Evolutionary conservation across 2,113 vertebrate genomes (phyloP).

Genomic region (Pelvicachromis taeniatus): DNA sequence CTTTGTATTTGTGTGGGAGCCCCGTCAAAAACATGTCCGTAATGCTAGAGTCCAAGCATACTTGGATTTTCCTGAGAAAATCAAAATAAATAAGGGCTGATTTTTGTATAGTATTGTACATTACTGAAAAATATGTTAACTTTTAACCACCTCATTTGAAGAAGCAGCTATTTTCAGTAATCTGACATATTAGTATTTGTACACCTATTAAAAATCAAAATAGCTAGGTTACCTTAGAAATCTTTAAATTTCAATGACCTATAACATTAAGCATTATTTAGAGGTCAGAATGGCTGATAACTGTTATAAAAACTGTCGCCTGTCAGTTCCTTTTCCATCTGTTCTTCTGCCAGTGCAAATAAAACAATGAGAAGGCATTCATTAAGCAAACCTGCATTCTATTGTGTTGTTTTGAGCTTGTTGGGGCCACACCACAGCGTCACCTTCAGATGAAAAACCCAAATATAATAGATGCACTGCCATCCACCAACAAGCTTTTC

Average conservation of each 20-base stretch:
- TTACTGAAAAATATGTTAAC: neutral
- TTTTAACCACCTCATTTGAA: neutral
- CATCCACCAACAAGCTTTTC: neutral
- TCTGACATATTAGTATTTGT: neutral
- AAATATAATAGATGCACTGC: neutral
- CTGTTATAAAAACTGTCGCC: neutral
- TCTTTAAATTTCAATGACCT: neutral
- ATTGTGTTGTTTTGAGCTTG: neutral
- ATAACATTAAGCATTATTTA: neutral
- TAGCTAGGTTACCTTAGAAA: neutral
- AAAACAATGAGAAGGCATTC: neutral
- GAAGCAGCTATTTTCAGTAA: neutral
- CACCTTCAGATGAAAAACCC: neutral
- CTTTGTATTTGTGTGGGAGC: no score
- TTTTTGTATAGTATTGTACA: neutral
- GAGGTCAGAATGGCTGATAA: neutral
- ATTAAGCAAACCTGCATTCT: neutral
- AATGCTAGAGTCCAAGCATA: no score
- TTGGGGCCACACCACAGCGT: neutral
- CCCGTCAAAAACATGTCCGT: no score
- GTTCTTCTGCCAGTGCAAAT: neutral
- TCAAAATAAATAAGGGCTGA: neutral
- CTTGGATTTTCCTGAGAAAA: neutral
- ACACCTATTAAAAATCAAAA: neutral
- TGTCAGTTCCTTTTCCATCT: neutral